Percentiles rank a stretch among this genome's conserved stretches.
phyloP scores from a whole-genome alignment of 2,797 vertebrate species.

The Channa striata region DNA sequence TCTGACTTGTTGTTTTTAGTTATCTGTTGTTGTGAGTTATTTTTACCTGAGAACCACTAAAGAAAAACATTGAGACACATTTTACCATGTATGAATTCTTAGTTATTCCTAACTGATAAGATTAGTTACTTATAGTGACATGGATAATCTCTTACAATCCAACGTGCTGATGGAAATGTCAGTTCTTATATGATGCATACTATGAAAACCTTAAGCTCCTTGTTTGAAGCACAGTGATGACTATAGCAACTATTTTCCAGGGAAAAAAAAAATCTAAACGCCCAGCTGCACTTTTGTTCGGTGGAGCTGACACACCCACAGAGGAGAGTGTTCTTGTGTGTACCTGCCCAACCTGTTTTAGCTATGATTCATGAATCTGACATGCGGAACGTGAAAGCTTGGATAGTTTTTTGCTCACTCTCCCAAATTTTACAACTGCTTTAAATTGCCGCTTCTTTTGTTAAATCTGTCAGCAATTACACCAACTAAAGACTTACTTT shows the following conservation, averaged over 20 bases:
- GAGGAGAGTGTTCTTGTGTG: slow-evolving; percentile 53
- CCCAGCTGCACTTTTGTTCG: slow-evolving; percentile 40
- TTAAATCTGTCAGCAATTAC: slow-evolving; percentile 5
- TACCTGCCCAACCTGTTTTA: slow-evolving; percentile 72
- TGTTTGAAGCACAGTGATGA: background rate
- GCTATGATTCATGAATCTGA: slow-evolving; percentile 56
- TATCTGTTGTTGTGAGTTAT: background rate
- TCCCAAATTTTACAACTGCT: background rate
- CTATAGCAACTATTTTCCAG: slow-evolving; percentile 13
- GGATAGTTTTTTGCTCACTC: background rate
- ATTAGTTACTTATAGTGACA: background rate
- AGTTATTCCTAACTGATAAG: background rate
- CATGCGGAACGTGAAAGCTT: slow-evolving; percentile 28
- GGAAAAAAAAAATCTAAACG: background rate
- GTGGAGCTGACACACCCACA: slow-evolving; percentile 64
- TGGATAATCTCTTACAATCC: background rate
- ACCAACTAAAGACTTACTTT: background rate
- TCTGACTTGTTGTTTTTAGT: background rate
- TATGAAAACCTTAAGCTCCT: background rate
- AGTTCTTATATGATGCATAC: background rate
- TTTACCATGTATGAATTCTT: background rate
- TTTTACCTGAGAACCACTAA: slow-evolving; percentile 6
- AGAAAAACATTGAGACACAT: background rate
- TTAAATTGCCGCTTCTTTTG: slow-evolving; percentile 1
- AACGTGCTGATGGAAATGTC: slow-evolving; percentile 3